Evolutionary conservation across 2,113 vertebrate genomes (phyloP), one percentile per base, ranked within the genome.

Genomic region (Oncorhynchus mykiss): DNA sequence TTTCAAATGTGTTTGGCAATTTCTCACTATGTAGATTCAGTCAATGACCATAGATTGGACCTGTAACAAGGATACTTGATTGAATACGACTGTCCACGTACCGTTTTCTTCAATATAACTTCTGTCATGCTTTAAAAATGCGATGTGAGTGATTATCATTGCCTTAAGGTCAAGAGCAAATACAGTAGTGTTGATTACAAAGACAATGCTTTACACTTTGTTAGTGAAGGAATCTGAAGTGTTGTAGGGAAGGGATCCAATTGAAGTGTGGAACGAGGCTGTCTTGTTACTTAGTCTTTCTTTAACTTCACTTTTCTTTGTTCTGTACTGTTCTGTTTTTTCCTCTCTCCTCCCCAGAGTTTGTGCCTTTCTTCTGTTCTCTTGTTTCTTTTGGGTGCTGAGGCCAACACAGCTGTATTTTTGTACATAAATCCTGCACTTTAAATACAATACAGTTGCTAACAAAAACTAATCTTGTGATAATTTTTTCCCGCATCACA

Each of bases 371-470:
- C 39, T 45, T 94, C 88, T 87, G 92, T 94, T 95, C 85, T 87
- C 78, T 91, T 29, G 6, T 90, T 92, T 87, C 85, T 93, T 91
- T 92, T 88, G 89, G 89, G 87, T 83, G 87, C 87, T 89, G 92
- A 91, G 87, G 90, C 86, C 89, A 87, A 85, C 80, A 80, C 91
- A 91, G 88, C 79, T 90, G 91, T 95, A 95, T 93, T 95, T 95
- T 93, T 96, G 92, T 95, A 95, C 86, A 93, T 89, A 87, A 75
- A 78, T 89, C 85, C 89, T 94, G 96, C 95, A 96, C 95, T 95
- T 95, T 95, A 95, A 91, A 86, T 79, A 82, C 82, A 91, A 94
- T 90, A 92, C 90, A 91, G 84, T 87, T 92, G 89, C 45, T 91
- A 75, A 84, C 39, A 70, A 83, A 83, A 88, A 83, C 8, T 3